Evolutionary conservation across 2,797 vertebrate species (phyloP), one percentile per base, ranked within the genome.

Genomic region (Microchirus variegatus): DNA sequence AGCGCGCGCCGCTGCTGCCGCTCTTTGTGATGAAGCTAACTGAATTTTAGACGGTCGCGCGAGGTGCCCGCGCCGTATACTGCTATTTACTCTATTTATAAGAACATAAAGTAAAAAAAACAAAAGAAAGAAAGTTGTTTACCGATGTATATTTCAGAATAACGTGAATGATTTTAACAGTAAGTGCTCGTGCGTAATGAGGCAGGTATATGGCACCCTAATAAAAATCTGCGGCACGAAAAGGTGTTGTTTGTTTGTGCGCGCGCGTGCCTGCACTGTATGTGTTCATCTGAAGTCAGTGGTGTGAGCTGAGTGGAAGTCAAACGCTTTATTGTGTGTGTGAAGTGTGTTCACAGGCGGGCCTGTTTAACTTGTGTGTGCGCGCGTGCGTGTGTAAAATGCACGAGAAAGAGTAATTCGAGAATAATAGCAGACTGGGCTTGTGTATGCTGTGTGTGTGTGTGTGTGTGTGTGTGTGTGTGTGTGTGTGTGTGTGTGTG

Each of bases 161-260:
- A 7, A 4, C n/a, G 10, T 53, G 1, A 40, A 46, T 46, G 46
- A 11, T 31, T 18, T 43, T 15, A 43, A 14, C 16, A 18, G 14
- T 10, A 47, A 47, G 45, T 35, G 47, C 48, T n/a, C 14, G 40
- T 42, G 53, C 61, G 63, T n/a, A 5, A 15, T 31, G 3, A 54
- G 15, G 63, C 72, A 82, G 73, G 71, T 83, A 59, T 71, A 62
- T 68, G 49, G 40, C 53, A 9, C 74, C 75, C 67, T 72, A 76
- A 19, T 56, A 62, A 68, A 79, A 73, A 76, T 52, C 78, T 88
- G 87, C 84, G 78, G 87, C 81, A 89, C 79, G 73, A 73, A 67
- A 61, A 71, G 67, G 37, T 73, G 80, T 62, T 79, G 67, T 76
- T 63, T 73, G 52, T 65, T 35, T 51, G 64, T 43, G 59, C 59